Evolutionary conservation across 2,888 invertebrate species (phyloP), one percentile per base, ranked within the genome.

Genomic region (Epinotia brunnichana): DNA sequence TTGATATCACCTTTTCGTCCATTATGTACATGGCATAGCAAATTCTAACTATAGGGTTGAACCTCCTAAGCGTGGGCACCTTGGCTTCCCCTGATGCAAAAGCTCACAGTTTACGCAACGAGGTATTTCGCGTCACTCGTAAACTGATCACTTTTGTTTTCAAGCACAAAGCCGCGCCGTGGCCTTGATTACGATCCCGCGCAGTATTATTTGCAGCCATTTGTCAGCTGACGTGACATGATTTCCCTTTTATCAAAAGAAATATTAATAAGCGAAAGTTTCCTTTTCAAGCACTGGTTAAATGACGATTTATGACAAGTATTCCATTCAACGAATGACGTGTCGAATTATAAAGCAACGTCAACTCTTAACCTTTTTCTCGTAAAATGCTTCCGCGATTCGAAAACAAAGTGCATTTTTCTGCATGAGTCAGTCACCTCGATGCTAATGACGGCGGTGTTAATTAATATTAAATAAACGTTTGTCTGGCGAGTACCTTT

Each of bases 81-180:
- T 67, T 74, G 76, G 54, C 75, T 76, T 77, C 76, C 68, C 62
- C 69, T 71, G 63, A 54, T 70, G 72, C 68, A 69, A 73, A 48
- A 74, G 74, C 70, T 70, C 68, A 24, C 61, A 21, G 75, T 81
- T 87, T 83, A 86, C 80, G 84, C 82, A 86, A 83, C 81, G 80
- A 74, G 74, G 75, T 76, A 77, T 81, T 63, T 79, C 76, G 79
- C 79, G 81, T 81, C 81, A 83, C 82, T 81, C 84, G 84, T 87
- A 85, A 88, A 86, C 81, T 82, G 85, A 86, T 87, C 87, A 90
- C 91, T 92, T 90, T 91, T 91, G 88, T 87, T 91, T 92, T 91
- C 89, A 83, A 84, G 81, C 80, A 79, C 80, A 80, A 76, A 78
- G 79, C 77, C 79, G 78, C 78, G 81, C 78, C 82, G 73, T 81